A percentile compares a stretch with the other conserved stretches of the same genome.
phyloP scores from a whole-genome alignment of 2,888 invertebrate species.

The Marronus borbonicus region DNA sequence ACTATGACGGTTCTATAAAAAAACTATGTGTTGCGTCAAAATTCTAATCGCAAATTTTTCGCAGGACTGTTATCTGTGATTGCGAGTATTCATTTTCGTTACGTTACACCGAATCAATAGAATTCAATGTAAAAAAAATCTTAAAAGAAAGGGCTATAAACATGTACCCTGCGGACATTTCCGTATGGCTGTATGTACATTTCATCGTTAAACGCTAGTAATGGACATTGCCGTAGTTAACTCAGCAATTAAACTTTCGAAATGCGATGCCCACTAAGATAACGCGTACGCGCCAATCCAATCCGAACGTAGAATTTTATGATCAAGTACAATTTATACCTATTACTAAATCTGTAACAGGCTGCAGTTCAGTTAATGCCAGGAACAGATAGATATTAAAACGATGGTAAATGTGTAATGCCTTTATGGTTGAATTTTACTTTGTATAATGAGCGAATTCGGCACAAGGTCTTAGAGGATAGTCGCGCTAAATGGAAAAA shows the following conservation, averaged over 20 bases:
- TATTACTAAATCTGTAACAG: constrained; percentile 53
- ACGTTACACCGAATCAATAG: no score
- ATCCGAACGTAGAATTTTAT: constrained; percentile 66
- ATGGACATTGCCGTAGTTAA: constrained; percentile 67
- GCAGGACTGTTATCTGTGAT: no score
- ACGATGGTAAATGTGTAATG: background rate
- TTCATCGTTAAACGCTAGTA: constrained; percentile 66
- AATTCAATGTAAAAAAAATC: no score
- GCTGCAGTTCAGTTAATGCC: background rate
- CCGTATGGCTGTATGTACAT: constrained; percentile 54
- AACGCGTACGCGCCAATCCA: constrained; percentile 63
- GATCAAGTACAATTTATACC: constrained; percentile 67
- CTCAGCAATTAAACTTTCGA: constrained; percentile 68
- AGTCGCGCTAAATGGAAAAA: background rate
- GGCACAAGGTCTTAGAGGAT: background rate
- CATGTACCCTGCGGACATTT: constrained; percentile 50
- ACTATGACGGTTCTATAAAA: no score
- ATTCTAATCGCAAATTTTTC: no score
- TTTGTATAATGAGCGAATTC: background rate
- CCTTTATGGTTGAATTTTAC: background rate
- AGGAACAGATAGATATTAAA: constrained; percentile 13
- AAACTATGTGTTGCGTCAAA: no score
- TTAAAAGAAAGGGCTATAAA: constrained; percentile 31
- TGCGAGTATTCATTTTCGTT: background rate
- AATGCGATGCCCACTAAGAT: constrained; percentile 66